Conservation (phyloP, 1,140 invertebrate genomes). For the Ephestia elutella region DNA sequence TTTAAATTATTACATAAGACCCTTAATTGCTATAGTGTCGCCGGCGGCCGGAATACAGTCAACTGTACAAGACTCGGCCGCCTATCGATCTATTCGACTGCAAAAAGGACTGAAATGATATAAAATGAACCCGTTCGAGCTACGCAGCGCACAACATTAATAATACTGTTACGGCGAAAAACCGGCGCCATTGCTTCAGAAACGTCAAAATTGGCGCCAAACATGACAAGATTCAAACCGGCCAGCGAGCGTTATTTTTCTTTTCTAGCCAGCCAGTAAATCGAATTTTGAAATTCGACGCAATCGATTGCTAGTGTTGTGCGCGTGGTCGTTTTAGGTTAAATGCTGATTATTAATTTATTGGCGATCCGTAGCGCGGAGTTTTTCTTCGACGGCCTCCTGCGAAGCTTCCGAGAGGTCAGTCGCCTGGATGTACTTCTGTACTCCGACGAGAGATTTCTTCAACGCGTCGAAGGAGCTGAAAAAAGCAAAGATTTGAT, state of each 20-base stretch:
- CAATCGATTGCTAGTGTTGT: background rate
- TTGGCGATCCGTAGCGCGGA: slow-evolving; percentile 93
- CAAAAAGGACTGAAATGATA: slow-evolving; percentile 53
- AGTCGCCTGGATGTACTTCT: slow-evolving; percentile 97
- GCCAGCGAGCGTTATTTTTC: background rate
- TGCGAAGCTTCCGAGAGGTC: slow-evolving; percentile 93
- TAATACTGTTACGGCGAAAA: background rate
- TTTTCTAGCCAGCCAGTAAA: background rate
- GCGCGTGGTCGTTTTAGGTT: slow-evolving; percentile 25
- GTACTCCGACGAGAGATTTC: slow-evolving; percentile 95
- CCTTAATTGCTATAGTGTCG: slow-evolving; percentile 50
- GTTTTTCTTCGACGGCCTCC: slow-evolving; percentile 93
- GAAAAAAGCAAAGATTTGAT: slow-evolving; percentile 29
- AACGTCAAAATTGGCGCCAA: background rate
- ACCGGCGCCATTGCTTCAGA: background rate
- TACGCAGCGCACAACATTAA: slow-evolving; percentile 15
- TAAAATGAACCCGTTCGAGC: slow-evolving; percentile 40
- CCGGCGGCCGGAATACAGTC: slow-evolving; percentile 25
- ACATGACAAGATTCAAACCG: too few species aligned
- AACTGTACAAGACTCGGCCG: slow-evolving; percentile 13
- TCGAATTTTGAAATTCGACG: background rate
- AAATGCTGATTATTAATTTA: slow-evolving; percentile 73
- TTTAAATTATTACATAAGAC: slow-evolving; percentile 71
- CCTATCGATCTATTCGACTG: slow-evolving; percentile 25
- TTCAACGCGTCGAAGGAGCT: slow-evolving; percentile 97